Evolutionary conservation across 1,140 invertebrate genomes (phyloP).

Genomic region (Argopecten irradians): DNA sequence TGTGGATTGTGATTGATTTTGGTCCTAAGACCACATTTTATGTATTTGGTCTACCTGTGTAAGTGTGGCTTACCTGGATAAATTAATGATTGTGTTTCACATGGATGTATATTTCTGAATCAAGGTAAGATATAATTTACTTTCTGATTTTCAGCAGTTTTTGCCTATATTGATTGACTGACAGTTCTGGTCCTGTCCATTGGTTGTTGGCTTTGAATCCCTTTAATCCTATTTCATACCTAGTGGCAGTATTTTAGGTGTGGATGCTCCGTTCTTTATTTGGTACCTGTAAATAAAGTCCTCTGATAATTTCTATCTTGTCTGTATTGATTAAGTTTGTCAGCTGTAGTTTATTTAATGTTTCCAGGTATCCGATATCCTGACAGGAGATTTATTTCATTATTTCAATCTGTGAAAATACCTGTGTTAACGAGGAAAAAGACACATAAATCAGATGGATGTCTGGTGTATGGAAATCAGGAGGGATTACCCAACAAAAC

Average conservation of each 20-base stretch:
- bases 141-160: neutral
- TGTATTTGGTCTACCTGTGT: neutral
- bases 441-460: neutral
- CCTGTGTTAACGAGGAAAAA: conserved; percentile 15
- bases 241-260: too few species aligned
- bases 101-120: neutral
- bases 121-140: neutral
- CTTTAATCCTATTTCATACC: too few species aligned
- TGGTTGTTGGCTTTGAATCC: too few species aligned
- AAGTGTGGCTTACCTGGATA: neutral
- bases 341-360: conserved; percentile 22
- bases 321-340: neutral
- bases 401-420: neutral
- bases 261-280: too few species aligned
- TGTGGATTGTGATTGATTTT: neutral
- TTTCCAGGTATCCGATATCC: neutral
- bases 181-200: neutral
- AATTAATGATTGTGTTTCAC: neutral
- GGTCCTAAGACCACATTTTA: neutral
- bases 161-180: neutral
- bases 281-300: neutral
- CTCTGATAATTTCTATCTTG: neutral
- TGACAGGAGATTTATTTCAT: conserved; percentile 18
- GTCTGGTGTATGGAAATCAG: neutral
- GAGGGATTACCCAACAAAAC: neutral